Evolutionary conservation across 2,888 invertebrate species (phyloP).

Genomic region (Tenthredo notha): DNA sequence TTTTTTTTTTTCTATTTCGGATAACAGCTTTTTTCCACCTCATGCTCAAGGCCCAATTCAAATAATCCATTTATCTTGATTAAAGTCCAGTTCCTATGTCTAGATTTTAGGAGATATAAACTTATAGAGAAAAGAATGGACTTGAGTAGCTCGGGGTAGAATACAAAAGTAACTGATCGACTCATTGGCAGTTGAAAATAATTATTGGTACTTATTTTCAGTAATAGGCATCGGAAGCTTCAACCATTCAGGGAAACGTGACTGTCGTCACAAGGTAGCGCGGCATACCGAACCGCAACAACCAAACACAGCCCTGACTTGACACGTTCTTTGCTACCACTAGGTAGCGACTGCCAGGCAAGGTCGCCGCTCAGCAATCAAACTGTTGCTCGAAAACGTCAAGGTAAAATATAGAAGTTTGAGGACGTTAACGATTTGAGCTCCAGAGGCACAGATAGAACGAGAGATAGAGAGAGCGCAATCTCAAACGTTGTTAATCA

Average conservation of each 20-base stretch:
- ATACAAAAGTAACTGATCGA: background rate
- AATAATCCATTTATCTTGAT: too few species aligned
- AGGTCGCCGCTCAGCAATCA: slow-evolving; percentile 70
- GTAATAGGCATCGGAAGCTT: slow-evolving; percentile 98
- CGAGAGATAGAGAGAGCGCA: slow-evolving; percentile 10
- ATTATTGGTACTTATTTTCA: slow-evolving; percentile 54
- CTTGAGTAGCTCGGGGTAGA: background rate
- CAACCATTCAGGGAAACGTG: slow-evolving; percentile 98
- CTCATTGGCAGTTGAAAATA: background rate
- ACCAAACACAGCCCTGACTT: slow-evolving; percentile 75
- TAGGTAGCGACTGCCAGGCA: slow-evolving; percentile 70
- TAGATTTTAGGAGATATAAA: too few species aligned
- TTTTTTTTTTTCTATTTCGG: too few species aligned
- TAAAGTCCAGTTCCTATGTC: background rate
- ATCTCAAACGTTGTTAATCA: slow-evolving; percentile 30
- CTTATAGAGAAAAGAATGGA: too few species aligned
- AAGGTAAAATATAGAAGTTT: slow-evolving; percentile 69
- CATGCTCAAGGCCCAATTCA: too few species aligned
- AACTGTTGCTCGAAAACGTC: slow-evolving; percentile 71
- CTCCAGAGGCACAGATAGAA: slow-evolving; percentile 37
- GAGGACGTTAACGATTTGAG: slow-evolving; percentile 74
- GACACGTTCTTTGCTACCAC: slow-evolving; percentile 73
- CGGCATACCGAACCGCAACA: slow-evolving; percentile 75
- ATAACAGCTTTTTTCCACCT: too few species aligned
- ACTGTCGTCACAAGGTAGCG: slow-evolving; percentile 81